A percentile compares a stretch with the other conserved stretches of the same genome.
phyloP scores from a whole-genome alignment of 2,888 invertebrate genomes.

The Himalopsyche japonica region DNA sequence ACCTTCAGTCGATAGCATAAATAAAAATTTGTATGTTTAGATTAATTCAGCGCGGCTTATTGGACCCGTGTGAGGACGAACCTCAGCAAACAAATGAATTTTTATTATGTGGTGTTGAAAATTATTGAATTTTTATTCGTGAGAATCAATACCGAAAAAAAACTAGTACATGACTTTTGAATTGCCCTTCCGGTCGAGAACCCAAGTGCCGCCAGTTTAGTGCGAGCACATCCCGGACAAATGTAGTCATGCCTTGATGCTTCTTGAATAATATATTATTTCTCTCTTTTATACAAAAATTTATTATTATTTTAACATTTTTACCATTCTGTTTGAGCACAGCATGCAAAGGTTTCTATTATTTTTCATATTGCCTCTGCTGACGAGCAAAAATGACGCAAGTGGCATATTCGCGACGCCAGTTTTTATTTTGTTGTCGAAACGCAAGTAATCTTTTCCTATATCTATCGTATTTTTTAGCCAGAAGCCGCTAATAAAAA shows the following conservation, averaged over 20 bases:
- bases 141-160: too few species aligned
- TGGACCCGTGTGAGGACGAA: too few species aligned
- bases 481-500: too few species aligned
- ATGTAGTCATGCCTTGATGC: background rate
- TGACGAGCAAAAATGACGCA: background rate
- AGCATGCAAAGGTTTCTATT: background rate
- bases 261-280: background rate
- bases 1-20: too few species aligned
- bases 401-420: background rate
- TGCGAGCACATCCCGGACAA: background rate
- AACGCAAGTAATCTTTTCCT: too few species aligned
- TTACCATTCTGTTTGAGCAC: background rate
- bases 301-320: background rate
- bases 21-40: too few species aligned
- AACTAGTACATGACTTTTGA: background rate
- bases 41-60: too few species aligned
- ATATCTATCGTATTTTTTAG: too few species aligned
- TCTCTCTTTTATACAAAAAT: background rate
- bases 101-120: too few species aligned
- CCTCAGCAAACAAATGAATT: too few species aligned
- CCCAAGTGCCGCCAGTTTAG: background rate
- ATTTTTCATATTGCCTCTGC: background rate
- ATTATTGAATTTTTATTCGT: too few species aligned
- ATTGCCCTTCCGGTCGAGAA: background rate
- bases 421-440: too few species aligned